Evolutionary conservation across 2,888 invertebrate genomes (phyloP).

Genomic region (Trichacis sp.): DNA sequence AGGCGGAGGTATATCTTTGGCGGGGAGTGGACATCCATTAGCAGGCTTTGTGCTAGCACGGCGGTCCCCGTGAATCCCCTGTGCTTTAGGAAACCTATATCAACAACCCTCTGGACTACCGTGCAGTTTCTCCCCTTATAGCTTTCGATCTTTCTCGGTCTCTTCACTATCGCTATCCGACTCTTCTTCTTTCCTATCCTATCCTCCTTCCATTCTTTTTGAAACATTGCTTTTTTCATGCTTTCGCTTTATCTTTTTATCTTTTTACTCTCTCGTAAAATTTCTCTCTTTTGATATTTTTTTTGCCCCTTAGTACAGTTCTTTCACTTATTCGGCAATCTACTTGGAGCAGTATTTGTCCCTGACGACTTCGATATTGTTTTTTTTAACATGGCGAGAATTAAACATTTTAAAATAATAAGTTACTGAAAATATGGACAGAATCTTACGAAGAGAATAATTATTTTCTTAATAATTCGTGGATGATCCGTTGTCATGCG

Average conservation of each 20-base stretch:
- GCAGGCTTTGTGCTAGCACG: constrained; percentile 62
- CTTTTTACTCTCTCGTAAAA: not conserved
- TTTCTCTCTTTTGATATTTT: no score
- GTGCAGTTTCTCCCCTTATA: constrained; percentile 35
- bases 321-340: constrained; percentile 27
- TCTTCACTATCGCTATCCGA: constrained; percentile 25
- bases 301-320: constrained; percentile 1
- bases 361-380: constrained; percentile 25
- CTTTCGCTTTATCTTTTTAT: not conserved
- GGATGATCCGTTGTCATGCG: no score
- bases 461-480: no score
- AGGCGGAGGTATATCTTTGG: constrained; percentile 64
- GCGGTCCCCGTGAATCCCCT: constrained; percentile 42
- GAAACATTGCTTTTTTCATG: not conserved
- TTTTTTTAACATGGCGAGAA: not conserved
- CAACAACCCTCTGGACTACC: constrained; percentile 45
- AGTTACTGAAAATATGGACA: no score
- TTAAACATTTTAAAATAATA: no score
- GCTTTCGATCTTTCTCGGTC: constrained; percentile 41
- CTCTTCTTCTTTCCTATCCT: constrained; percentile 13
- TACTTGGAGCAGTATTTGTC: constrained; percentile 34
- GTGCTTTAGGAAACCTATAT: constrained; percentile 39
- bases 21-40: constrained; percentile 68
- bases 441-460: no score
- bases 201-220: constrained; percentile 10